A percentile compares a stretch with the other conserved stretches of the same genome.
These are phyloP conservation scores for Colius striatus DNA, from an alignment of 2,113 vertebrate genomes.

Conservation along the genomic window DNA sequence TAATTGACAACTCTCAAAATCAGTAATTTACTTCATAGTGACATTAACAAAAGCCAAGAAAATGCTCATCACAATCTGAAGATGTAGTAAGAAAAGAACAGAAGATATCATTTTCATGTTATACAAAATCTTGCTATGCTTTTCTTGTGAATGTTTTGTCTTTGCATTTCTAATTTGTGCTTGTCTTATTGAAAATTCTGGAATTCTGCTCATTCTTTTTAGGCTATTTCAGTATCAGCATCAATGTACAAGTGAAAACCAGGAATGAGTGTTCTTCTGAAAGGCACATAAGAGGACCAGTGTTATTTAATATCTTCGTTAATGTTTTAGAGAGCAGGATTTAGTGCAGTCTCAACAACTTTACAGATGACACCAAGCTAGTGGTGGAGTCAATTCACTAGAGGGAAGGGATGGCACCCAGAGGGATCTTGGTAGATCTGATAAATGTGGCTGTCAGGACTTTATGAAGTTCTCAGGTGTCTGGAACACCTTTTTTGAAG, in stretches of 20 bases:
- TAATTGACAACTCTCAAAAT: background rate
- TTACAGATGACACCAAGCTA: background rate
- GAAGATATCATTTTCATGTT: background rate
- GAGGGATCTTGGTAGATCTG: background rate
- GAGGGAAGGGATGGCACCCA: background rate
- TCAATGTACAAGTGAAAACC: background rate
- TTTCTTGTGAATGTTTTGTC: background rate
- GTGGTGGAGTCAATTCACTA: background rate
- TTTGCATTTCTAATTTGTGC: background rate
- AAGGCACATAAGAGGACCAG: fast-evolving
- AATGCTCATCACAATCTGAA: background rate
- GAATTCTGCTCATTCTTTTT: no score
- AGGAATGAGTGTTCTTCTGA: background rate
- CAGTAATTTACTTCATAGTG: background rate
- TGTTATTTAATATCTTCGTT: background rate
- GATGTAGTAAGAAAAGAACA: background rate
- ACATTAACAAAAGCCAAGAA: background rate
- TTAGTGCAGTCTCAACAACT: background rate
- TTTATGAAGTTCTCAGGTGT: background rate
- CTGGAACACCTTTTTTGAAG: background rate
- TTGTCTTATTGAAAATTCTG: no score
- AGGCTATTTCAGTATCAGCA: no score
- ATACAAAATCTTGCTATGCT: background rate
- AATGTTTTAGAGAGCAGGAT: background rate
- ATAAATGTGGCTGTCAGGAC: background rate